Evolutionary conservation across 2,113 vertebrate species (phyloP), one percentile per base, ranked within the genome.

Genomic region (Speoplatyrhinus poulsoni): DNA sequence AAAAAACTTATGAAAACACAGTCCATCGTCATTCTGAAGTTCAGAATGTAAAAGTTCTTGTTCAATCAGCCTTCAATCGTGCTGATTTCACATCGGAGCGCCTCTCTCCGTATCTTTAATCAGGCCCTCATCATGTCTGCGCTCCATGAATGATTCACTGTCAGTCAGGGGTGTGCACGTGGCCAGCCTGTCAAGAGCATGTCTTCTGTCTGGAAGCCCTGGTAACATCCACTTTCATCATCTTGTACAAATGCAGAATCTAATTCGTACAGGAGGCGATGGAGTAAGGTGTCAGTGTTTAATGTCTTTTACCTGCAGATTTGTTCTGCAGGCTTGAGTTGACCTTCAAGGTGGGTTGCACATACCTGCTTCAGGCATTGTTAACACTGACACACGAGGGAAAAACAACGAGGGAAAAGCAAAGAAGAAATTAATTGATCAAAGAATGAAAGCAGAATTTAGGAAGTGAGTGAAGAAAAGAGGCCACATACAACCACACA

Each of bases 121-220:
- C 85, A 88, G 76, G 74, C 79, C 58, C 84, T 90, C 84, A 84
- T 81, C 84, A 85, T 84, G 72, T 83, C 81, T 79, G 66, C 33
- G 0, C 76, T 54, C 75, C 75, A 79, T 82, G 78, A 77, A 84
- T 83, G 82, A 86, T 89, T 85, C 84, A 88, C 85, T 82, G 82
- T 88, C 79, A 8, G 83, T 81, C 87, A 77, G 67, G 60, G 32
- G 36, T 9, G 48, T 63, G 77, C 65, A 78, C 79, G 70, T 79
- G 75, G 17, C 56, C 77, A 19, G 83, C 83, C 80, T 85, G 65
- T 74, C 73, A 85, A 87, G 67, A 60, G 73, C 76, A 71, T 80
- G 82, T 77, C 80, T 84, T 85, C 83, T 64, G 61, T 72, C 52
- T 73, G 50, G 15, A 76, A 69, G 52, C 75, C 82, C 65, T 60